Evolutionary conservation across 1,140 invertebrate species (phyloP).

Genomic region (Phymorhynchus buccinoides): DNA sequence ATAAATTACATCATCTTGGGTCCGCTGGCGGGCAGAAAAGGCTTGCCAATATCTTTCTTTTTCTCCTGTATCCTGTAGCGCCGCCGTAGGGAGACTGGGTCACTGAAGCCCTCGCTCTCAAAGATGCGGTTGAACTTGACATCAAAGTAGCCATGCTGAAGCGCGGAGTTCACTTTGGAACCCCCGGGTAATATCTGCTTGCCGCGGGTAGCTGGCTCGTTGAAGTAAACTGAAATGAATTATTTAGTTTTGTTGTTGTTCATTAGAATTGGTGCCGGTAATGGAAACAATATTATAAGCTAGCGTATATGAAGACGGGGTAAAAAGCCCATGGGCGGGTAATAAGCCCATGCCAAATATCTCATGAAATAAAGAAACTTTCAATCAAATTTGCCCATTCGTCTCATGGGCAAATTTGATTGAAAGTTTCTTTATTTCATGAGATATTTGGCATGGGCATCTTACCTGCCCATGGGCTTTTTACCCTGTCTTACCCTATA

Average conservation of each 20-base stretch:
- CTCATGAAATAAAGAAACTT: too few relatives aligned
- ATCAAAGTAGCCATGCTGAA: conserved; percentile 70
- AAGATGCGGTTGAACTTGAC: conserved; percentile 69
- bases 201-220: conserved; percentile 69
- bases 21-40: conserved; percentile 71
- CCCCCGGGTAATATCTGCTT: conserved; percentile 72
- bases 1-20: conserved; percentile 70
- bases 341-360: too few relatives aligned
- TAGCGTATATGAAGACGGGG: too few relatives aligned
- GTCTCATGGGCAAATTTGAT: too few relatives aligned
- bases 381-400: too few relatives aligned
- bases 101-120: conserved; percentile 71
- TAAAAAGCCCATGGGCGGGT: too few relatives aligned
- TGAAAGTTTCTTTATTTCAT: too few relatives aligned
- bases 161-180: conserved; percentile 64
- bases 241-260: background rate
- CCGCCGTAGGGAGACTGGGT: conserved; percentile 70
- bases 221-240: conserved; percentile 66
- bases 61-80: conserved; percentile 65
- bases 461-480: too few relatives aligned
- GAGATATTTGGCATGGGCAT: too few relatives aligned
- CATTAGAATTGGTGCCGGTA: background rate
- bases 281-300: background rate
- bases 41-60: conserved; percentile 71
- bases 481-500: too few relatives aligned